phyloP scores from a whole-genome alignment of 2,113 vertebrate species.

The Apteryx mantelli region DNA sequence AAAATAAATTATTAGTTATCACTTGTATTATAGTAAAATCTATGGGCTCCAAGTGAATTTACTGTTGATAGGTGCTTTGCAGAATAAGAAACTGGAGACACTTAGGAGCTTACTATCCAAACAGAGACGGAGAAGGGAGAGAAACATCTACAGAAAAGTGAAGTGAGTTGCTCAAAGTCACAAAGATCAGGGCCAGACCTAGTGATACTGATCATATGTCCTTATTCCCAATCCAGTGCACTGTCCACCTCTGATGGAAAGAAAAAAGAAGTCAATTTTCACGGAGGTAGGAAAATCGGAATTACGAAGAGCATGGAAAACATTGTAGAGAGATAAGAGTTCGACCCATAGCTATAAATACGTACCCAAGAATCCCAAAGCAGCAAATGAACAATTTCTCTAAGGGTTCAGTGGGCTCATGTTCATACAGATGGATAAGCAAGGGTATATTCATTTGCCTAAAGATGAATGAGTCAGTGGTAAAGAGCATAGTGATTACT shows the following conservation, averaged over 20 bases:
- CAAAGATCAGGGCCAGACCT: background rate
- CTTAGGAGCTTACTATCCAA: background rate
- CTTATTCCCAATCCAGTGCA: background rate
- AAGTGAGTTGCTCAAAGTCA: background rate
- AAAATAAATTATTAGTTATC: background rate
- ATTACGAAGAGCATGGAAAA: background rate
- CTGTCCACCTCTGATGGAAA: background rate
- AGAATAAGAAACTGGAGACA: background rate
- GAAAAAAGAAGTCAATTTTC: background rate
- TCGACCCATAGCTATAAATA: background rate
- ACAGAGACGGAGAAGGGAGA: background rate
- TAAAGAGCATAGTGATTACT: background rate
- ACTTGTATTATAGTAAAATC: background rate
- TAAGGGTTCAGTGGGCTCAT: background rate
- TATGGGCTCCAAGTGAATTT: background rate
- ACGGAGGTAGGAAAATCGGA: background rate
- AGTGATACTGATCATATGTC: background rate
- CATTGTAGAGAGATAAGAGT: background rate
- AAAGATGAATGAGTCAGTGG: constrained; percentile 3
- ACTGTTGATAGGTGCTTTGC: background rate
- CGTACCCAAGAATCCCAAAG: background rate
- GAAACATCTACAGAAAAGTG: background rate
- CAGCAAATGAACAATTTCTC: background rate
- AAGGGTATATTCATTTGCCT: constrained; percentile 18
- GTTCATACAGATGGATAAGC: constrained; percentile 16